A percentile compares a stretch with the other conserved stretches of the same genome.
Evolutionary conservation across 2,888 invertebrate species (phyloP).

Genomic region (Tenthredo mesomela): DNA sequence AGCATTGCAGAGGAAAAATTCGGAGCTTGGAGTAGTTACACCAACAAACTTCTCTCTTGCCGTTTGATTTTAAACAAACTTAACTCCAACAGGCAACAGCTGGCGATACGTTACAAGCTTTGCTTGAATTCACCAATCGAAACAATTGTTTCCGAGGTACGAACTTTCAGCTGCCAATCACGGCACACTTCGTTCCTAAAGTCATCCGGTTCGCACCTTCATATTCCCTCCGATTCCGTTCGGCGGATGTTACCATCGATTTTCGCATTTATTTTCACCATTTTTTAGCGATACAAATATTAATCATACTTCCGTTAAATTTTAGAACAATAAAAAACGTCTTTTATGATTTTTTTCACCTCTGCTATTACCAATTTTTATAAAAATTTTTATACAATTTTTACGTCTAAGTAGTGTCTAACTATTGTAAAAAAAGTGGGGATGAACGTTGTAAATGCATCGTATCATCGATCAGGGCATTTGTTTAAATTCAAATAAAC

Average conservation of each 20-base stretch:
- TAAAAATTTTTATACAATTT: not conserved
- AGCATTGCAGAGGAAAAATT: constrained; percentile 64
- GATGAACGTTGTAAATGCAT: not conserved
- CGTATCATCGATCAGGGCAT: not conserved
- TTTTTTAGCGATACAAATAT: not conserved
- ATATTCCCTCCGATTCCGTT: constrained; percentile 38
- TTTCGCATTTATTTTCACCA: not conserved
- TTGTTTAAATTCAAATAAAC: not conserved
- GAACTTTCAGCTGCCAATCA: constrained; percentile 40
- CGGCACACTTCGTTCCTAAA: constrained; percentile 29
- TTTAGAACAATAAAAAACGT: not conserved
- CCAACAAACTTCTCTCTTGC: constrained; percentile 68
- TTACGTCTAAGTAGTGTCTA: not conserved
- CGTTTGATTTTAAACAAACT: constrained; percentile 69
- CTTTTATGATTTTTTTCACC: not conserved
- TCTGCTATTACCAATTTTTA: not conserved
- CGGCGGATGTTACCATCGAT: not conserved
- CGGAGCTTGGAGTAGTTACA: constrained; percentile 62
- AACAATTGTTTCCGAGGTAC: constrained; percentile 17
- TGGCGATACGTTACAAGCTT: constrained; percentile 71
- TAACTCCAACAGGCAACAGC: constrained; percentile 71
- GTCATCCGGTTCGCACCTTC: not conserved
- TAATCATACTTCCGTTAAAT: not conserved
- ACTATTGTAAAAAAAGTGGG: not conserved
- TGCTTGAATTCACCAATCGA: constrained; percentile 64